Conservation (phyloP, 2,797 vertebrate genomes). For the Xenops minutus region DNA sequence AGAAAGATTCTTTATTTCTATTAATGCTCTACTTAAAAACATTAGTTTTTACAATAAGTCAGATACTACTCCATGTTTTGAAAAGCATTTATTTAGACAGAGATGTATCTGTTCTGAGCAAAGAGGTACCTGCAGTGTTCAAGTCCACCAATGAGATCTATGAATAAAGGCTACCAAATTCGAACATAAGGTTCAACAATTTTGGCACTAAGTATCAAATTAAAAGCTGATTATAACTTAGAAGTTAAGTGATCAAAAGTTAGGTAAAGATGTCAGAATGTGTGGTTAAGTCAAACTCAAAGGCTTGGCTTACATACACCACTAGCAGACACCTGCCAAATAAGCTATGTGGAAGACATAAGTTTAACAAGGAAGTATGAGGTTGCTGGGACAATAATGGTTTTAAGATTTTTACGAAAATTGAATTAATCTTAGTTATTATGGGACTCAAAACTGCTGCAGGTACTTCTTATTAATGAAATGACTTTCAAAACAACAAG, state of each 20-base stretch:
- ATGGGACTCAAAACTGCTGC: background rate
- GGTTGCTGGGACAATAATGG: background rate
- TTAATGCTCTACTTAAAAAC: background rate
- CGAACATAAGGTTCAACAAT: background rate
- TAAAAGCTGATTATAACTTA: background rate
- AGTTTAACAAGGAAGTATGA: background rate
- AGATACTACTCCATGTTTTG: background rate
- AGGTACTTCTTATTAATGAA: conserved; percentile 24
- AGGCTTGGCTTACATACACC: background rate
- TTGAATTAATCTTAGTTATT: background rate
- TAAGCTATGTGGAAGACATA: background rate
- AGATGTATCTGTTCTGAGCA: background rate
- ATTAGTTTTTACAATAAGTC: background rate
- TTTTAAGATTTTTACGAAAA: background rate
- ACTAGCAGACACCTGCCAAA: background rate
- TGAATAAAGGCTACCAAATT: background rate
- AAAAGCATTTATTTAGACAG: background rate
- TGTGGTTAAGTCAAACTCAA: background rate
- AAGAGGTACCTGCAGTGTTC: background rate
- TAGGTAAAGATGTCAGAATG: background rate
- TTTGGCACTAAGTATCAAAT: background rate
- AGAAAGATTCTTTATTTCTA: conserved; percentile 1
- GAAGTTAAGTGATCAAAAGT: background rate
- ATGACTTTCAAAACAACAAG: conserved; percentile 54
- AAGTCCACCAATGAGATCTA: background rate